phyloP scores from a whole-genome alignment of 2,888 invertebrate species.

The Polymixis flavicincta region DNA sequence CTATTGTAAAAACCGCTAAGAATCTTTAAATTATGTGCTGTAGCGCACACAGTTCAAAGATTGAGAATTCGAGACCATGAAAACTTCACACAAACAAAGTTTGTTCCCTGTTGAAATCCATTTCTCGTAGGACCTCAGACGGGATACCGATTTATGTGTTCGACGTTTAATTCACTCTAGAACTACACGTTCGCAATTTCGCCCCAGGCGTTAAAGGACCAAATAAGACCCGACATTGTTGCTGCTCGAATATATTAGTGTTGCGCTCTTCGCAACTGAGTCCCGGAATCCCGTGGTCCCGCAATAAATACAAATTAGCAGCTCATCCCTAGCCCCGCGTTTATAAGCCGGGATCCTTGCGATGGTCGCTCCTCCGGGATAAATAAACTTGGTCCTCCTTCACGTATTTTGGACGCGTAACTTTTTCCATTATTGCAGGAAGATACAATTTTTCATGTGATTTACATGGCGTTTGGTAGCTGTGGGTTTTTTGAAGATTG shows the following conservation, averaged over 20 bases:
- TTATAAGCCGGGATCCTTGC: conserved; percentile 62
- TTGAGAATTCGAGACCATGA: no score
- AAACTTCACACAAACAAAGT: no score
- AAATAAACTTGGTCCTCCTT: conserved; percentile 40
- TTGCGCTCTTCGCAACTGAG: conserved; percentile 46
- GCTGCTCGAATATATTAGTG: conserved; percentile 46
- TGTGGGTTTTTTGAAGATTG: conserved; percentile 22
- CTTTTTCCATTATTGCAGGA: conserved; percentile 46
- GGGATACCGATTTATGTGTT: not conserved
- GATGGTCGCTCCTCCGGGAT: conserved; percentile 46
- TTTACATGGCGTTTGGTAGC: conserved; percentile 36
- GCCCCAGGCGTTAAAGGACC: conserved; percentile 8
- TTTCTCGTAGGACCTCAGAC: not conserved
- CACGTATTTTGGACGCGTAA: conserved; percentile 45
- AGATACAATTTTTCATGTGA: conserved; percentile 26
- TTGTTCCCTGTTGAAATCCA: not conserved
- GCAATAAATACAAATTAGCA: conserved; percentile 72
- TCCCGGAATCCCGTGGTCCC: conserved; percentile 44
- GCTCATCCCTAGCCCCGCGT: conserved; percentile 55
- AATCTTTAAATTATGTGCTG: no score
- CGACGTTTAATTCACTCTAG: not conserved
- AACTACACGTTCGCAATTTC: not conserved
- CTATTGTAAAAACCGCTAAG: no score
- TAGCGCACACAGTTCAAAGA: no score
- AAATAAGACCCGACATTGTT: conserved; percentile 26